These are phyloP conservation scores for Caerostris darwini DNA, from an alignment of 1,140 invertebrate genomes.

Conservation along the genomic window DNA sequence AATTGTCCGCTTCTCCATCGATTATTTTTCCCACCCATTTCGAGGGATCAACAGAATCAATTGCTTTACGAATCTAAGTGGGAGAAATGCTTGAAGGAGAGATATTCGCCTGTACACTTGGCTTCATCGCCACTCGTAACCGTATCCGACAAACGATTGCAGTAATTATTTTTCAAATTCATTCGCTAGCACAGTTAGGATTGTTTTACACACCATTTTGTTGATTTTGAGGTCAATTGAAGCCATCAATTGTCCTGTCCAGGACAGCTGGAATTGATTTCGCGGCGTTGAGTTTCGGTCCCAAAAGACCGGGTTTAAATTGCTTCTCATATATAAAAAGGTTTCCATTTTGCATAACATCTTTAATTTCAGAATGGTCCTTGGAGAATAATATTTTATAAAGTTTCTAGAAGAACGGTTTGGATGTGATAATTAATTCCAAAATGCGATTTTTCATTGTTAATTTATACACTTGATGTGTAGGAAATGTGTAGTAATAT, in stretches of 20 bases:
- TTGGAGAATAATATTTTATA: no score
- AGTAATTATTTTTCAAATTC: constrained; percentile 59
- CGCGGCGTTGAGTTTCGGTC: background rate
- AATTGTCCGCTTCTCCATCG: constrained; percentile 68
- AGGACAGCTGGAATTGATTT: background rate
- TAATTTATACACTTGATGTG: no score
- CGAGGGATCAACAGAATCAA: constrained; percentile 43
- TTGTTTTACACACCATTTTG: constrained; percentile 50
- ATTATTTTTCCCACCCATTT: constrained; percentile 62
- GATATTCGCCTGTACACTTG: background rate
- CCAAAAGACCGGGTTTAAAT: no score
- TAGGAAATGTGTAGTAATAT: no score
- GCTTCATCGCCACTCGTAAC: background rate
- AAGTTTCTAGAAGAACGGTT: no score
- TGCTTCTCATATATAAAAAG: no score
- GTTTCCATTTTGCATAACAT: no score
- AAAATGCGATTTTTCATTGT: no score
- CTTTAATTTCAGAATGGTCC: no score
- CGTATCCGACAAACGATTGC: constrained; percentile 48
- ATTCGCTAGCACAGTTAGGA: background rate
- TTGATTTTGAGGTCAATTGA: constrained; percentile 62
- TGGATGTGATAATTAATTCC: no score
- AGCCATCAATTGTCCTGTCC: background rate
- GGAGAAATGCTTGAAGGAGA: constrained; percentile 17
- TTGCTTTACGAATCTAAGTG: constrained; percentile 47